phyloP scores from a whole-genome alignment of 2,797 vertebrate genomes.

The Mus spretus region DNA sequence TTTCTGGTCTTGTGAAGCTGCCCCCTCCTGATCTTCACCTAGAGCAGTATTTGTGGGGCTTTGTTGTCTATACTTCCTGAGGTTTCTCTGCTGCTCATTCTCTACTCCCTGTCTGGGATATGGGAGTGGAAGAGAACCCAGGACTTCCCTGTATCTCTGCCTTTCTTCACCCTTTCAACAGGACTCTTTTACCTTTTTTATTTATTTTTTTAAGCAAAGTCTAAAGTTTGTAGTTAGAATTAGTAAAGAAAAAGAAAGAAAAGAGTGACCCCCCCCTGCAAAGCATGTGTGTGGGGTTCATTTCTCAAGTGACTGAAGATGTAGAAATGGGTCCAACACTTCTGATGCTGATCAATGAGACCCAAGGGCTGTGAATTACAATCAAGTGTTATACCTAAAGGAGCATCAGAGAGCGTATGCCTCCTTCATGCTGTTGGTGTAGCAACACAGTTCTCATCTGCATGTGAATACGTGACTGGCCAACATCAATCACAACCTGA shows the following conservation, averaged over 20 bases:
- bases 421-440: not conserved
- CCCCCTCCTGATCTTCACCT: not conserved
- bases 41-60: not conserved
- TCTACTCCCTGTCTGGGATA: not conserved
- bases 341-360: not conserved
- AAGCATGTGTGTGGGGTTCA: not conserved
- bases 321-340: not conserved
- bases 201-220: not conserved
- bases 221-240: not conserved
- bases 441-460: not conserved
- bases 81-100: not conserved
- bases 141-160: not conserved
- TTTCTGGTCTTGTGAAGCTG: not conserved
- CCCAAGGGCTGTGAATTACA: not conserved
- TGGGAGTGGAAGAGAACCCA: not conserved
- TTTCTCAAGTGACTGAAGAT: conserved; percentile 8
- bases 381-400: not conserved
- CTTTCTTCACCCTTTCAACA: not conserved
- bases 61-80: not conserved
- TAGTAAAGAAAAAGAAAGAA: not conserved
- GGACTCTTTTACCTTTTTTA: not conserved
- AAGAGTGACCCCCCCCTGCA: not conserved
- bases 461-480: not conserved
- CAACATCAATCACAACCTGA: not conserved
- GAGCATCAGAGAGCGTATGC: accelerated